Percentiles rank a stretch among this genome's conserved stretches.
Conservation (phyloP, 92 coral and sea anemone genomes). For the Parazoanthus swiftii region DNA sequence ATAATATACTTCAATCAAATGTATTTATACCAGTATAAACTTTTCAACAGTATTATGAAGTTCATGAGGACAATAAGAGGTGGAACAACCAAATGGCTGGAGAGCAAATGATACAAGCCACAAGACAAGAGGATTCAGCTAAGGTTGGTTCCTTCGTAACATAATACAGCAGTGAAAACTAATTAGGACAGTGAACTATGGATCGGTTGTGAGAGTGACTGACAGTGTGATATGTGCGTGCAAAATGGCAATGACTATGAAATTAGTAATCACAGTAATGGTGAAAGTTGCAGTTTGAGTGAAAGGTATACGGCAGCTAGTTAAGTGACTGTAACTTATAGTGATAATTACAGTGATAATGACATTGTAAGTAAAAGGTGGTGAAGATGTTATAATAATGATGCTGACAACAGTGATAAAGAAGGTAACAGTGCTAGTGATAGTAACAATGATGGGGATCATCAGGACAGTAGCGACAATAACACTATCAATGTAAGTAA, state of each 20-base stretch:
- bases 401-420: background rate
- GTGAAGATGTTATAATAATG: background rate
- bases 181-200: background rate
- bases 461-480: no score
- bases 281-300: background rate
- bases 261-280: background rate
- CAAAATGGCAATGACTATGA: background rate
- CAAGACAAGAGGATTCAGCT: conserved; percentile 69
- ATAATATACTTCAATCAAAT: no score
- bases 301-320: background rate
- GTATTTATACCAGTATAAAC: background rate
- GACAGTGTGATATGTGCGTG: background rate
- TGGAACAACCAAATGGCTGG: conserved; percentile 97
- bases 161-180: background rate
- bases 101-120: conserved; percentile 82
- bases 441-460: background rate
- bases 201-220: background rate
- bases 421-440: background rate
- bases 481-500: no score
- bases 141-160: conserved; percentile 41
- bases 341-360: background rate
- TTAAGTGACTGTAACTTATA: no score
- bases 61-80: conserved; percentile 83
- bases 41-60: conserved; percentile 49
- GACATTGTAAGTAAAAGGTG: background rate